phyloP scores from a whole-genome alignment of 2,797 vertebrate genomes.

The Echiichthys vipera region DNA sequence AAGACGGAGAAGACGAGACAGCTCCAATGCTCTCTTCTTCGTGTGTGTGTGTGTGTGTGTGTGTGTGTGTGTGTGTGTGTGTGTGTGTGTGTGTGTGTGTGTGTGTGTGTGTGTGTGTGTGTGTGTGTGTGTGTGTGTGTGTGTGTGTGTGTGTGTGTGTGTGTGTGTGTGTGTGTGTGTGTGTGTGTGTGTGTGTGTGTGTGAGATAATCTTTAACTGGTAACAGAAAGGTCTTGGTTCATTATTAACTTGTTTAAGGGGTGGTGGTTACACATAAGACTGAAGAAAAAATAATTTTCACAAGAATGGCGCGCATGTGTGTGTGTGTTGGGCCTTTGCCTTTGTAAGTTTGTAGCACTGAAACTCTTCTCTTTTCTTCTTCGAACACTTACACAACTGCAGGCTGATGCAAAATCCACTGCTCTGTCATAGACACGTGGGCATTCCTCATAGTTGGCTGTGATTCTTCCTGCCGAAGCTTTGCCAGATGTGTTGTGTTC shows the following conservation, averaged over 20 bases:
- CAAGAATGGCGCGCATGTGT: constrained; percentile 2
- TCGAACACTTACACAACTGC: neutral
- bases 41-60: constrained; percentile 3
- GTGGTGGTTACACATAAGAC: neutral
- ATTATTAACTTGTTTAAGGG: constrained; percentile 52
- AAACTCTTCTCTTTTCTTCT: neutral
- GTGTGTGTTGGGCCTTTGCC: neutral
- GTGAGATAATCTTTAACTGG: constrained; percentile 30
- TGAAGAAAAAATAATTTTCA: neutral
- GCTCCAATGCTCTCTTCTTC: constrained; percentile 27
- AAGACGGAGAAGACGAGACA: constrained; percentile 19
- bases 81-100: constrained; percentile 2
- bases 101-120: constrained; percentile 8
- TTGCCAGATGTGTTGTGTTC: constrained; percentile 40
- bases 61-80: constrained; percentile 15
- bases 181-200: constrained; percentile 1
- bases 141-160: constrained; percentile 7
- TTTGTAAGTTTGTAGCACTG: neutral
- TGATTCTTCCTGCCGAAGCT: constrained; percentile 8
- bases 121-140: constrained; percentile 2
- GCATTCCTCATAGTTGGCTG: constrained; percentile 22
- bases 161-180: constrained; percentile 8
- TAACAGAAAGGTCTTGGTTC: constrained; percentile 42
- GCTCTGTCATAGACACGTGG: constrained; percentile 13
- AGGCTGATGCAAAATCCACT: neutral